These are phyloP conservation scores for Leuciscus waleckii DNA, from an alignment of 2,797 vertebrate genomes.

Conservation along the genomic window DNA sequence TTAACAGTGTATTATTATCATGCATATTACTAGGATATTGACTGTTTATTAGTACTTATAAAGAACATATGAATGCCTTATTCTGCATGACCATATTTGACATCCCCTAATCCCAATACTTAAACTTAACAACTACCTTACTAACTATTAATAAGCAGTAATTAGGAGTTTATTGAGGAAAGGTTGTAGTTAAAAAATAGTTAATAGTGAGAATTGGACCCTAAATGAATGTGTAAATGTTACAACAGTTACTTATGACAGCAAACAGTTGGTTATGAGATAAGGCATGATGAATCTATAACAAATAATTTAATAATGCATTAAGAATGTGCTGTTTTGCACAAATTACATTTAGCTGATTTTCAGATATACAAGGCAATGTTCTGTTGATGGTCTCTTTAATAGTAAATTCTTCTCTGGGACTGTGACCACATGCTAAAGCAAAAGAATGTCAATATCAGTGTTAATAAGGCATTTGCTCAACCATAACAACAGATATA, in stretches of 20 bases:
- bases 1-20: too few species aligned
- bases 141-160: too few species aligned
- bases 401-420: not conserved
- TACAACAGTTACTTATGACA: not conserved
- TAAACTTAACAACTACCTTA: too few species aligned
- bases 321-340: not conserved
- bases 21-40: too few species aligned
- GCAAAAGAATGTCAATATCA: not conserved
- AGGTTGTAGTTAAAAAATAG: too few species aligned
- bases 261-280: not conserved
- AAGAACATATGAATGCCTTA: too few species aligned
- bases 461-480: not conserved
- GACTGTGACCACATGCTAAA: not conserved
- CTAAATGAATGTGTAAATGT: too few species aligned
- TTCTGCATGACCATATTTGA: too few species aligned
- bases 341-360: accelerated
- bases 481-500: not conserved
- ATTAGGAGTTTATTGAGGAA: too few species aligned
- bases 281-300: not conserved
- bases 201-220: too few species aligned
- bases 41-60: too few species aligned
- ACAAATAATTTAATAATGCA: not conserved
- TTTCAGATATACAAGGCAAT: not conserved
- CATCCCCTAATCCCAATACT: too few species aligned
- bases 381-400: not conserved